These are phyloP conservation scores for Phalanger gymnotis DNA, from an alignment of 2,797 vertebrate genomes.

Conservation along the genomic window DNA sequence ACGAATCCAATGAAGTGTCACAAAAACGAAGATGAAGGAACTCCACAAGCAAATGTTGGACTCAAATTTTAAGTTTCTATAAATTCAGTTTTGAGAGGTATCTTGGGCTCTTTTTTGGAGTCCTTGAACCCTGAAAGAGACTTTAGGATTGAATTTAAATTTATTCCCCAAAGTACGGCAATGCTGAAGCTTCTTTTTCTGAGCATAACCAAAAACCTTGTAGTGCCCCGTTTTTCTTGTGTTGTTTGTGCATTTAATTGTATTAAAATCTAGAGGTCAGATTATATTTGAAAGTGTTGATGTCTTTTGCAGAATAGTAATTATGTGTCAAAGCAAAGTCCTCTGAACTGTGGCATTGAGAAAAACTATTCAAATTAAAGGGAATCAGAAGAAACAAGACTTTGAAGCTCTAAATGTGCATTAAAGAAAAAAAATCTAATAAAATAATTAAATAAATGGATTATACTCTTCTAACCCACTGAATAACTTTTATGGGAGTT, in stretches of 20 bases:
- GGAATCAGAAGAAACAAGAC: conserved; percentile 58
- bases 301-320: conserved; percentile 72
- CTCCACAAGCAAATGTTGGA: conserved; percentile 67
- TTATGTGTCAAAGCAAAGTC: conserved; percentile 82
- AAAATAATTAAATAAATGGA: conserved; percentile 84
- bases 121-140: neutral
- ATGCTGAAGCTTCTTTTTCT: conserved; percentile 29
- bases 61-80: neutral
- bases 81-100: conserved; percentile 7
- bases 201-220: conserved; percentile 59
- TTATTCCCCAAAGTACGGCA: conserved; percentile 36
- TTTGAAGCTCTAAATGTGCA: conserved; percentile 82
- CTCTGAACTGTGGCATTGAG: conserved; percentile 57
- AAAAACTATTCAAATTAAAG: conserved; percentile 69
- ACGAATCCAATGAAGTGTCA: neutral
- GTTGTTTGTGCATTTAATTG: conserved; percentile 80
- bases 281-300: conserved; percentile 75
- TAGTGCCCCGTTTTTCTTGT: conserved; percentile 63
- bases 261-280: conserved; percentile 79
- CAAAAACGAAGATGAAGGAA: conserved; percentile 53
- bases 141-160: conserved; percentile 49
- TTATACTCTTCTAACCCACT: conserved; percentile 73
- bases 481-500: conserved; percentile 71
- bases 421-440: conserved; percentile 83
- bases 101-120: neutral